Percentiles rank a stretch among this genome's conserved stretches.
Evolutionary conservation across 1,140 invertebrate genomes (phyloP).

Genomic region (Cherax quadricarinatus): DNA sequence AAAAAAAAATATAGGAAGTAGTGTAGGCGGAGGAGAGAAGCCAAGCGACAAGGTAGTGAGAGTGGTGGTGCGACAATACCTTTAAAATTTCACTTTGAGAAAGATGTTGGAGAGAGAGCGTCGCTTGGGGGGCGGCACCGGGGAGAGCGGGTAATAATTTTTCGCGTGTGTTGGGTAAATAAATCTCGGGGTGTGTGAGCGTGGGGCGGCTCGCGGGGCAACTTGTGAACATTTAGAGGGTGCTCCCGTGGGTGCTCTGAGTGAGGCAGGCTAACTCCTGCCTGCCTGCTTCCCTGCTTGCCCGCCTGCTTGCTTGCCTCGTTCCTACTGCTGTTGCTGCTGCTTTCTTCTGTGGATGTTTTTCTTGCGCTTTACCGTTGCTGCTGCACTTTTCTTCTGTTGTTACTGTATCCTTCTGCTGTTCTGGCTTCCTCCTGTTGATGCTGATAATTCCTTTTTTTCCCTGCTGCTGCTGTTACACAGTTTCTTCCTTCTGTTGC

Average conservation of each 20-base stretch:
- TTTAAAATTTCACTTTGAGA: not conserved
- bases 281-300: too few relatives aligned
- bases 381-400: too few relatives aligned
- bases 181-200: not conserved
- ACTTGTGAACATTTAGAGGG: not conserved
- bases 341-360: too few relatives aligned
- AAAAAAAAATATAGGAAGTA: too few relatives aligned
- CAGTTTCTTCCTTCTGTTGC: too few relatives aligned
- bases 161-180: not conserved
- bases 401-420: not conserved
- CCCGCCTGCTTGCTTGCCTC: too few relatives aligned
- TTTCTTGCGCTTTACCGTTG: too few relatives aligned
- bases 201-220: not conserved
- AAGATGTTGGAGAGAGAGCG: constrained; percentile 4
- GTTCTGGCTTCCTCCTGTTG: not conserved
- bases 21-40: too few relatives aligned
- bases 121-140: not conserved
- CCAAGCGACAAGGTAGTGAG: not conserved
- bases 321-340: too few relatives aligned
- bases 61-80: not conserved
- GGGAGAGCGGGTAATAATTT: constrained; percentile 1
- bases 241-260: not conserved
- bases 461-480: not conserved
- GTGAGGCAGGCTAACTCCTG: too few relatives aligned
- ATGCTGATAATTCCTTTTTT: not conserved